Evolutionary conservation across 2,888 invertebrate genomes (phyloP).

Genomic region (Lasioglossum zephyrum): DNA sequence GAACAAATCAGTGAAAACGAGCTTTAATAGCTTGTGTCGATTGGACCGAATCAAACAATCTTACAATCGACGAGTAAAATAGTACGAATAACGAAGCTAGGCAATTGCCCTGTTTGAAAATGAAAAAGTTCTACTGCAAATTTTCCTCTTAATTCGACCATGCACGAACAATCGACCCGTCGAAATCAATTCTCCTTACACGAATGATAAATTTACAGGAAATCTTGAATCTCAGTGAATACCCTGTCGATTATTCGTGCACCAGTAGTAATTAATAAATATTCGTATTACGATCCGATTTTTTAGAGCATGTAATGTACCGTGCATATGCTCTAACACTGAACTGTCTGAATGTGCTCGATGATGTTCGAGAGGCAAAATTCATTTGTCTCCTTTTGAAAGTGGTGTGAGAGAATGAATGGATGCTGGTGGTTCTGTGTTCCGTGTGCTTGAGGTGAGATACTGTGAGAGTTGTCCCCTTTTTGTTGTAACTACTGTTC

Average conservation of each 20-base stretch:
- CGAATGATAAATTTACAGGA: neutral
- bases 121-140: slow-evolving; percentile 84
- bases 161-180: slow-evolving; percentile 62
- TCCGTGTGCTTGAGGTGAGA: slow-evolving; percentile 50
- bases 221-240: neutral
- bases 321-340: slow-evolving; percentile 82
- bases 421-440: slow-evolving; percentile 40
- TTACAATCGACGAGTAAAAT: slow-evolving; percentile 26
- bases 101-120: slow-evolving; percentile 70
- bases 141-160: slow-evolving; percentile 72
- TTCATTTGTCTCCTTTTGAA: slow-evolving; percentile 22
- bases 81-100: slow-evolving; percentile 51
- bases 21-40: slow-evolving; percentile 57
- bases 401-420: slow-evolving; percentile 25
- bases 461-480: slow-evolving; percentile 58
- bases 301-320: slow-evolving; percentile 82
- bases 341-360: slow-evolving; percentile 72
- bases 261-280: slow-evolving; percentile 80
- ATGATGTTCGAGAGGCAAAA: slow-evolving; percentile 38
- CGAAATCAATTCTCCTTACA: neutral
- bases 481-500: slow-evolving; percentile 62
- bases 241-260: slow-evolving; percentile 74
- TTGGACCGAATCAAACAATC: slow-evolving; percentile 61
- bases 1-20: slow-evolving; percentile 66
- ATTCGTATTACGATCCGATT: slow-evolving; percentile 79